These are phyloP conservation scores for Tringa solitaria DNA, from an alignment of 2,113 vertebrate genomes.

Conservation along the genomic window DNA sequence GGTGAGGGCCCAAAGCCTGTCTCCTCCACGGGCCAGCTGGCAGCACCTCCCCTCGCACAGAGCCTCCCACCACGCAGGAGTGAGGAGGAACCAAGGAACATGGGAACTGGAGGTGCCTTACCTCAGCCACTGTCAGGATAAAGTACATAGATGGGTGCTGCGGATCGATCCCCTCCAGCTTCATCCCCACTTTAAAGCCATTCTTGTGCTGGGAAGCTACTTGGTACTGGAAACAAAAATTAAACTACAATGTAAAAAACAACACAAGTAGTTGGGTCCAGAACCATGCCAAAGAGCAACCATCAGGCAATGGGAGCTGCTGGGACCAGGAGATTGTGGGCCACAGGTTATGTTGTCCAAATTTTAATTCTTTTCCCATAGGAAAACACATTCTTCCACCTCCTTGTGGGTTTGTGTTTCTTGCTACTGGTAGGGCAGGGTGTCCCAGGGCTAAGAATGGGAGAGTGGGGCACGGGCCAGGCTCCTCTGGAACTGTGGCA, in stretches of 20 bases:
- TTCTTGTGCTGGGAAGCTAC: conserved; percentile 83
- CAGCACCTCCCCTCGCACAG: neutral
- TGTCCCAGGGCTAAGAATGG: neutral
- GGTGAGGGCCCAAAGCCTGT: neutral
- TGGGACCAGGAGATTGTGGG: neutral
- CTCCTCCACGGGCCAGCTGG: neutral
- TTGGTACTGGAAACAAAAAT: conserved; percentile 76
- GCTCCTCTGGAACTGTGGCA: neutral
- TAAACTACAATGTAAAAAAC: neutral
- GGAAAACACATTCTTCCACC: neutral
- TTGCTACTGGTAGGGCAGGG: neutral
- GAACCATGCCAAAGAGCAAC: neutral
- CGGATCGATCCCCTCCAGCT: conserved; percentile 94
- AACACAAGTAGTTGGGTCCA: neutral
- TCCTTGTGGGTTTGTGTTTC: neutral
- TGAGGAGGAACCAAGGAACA: neutral
- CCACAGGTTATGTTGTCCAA: neutral
- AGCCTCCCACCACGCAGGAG: fast-evolving
- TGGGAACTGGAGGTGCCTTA: conserved; percentile 27
- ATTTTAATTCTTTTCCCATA: neutral
- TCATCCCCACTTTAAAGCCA: conserved; percentile 94
- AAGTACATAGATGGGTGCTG: conserved; percentile 99
- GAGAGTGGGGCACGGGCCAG: neutral
- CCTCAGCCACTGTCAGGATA: conserved; percentile 95
- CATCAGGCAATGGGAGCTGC: neutral